A percentile compares a stretch with the other conserved stretches of the same genome.
Evolutionary conservation across 2,797 vertebrate genomes (phyloP).

Genomic region (Peromyscus eremicus): DNA sequence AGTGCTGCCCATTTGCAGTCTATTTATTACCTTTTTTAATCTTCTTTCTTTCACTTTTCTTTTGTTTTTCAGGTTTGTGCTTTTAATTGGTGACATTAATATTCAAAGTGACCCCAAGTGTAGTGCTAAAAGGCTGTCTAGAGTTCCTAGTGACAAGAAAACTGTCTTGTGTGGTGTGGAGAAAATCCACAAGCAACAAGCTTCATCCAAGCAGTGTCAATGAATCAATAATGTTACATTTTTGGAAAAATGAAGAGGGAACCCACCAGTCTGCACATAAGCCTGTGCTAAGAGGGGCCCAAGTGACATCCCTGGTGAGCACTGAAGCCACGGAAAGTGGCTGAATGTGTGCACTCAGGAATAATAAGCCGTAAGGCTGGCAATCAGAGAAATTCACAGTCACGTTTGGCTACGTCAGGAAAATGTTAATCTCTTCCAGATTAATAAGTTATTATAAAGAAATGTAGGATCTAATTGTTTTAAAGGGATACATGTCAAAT

Average conservation of each 20-base stretch:
- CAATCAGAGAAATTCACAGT: background rate
- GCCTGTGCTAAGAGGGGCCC: background rate
- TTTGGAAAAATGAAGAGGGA: conserved; percentile 1
- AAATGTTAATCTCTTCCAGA: background rate
- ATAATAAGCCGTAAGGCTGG: background rate
- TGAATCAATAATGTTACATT: background rate
- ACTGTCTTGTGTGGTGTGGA: background rate
- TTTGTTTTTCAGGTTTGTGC: background rate
- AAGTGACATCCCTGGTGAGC: background rate
- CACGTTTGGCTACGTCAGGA: background rate
- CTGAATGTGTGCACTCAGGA: background rate
- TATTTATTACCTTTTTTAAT: background rate
- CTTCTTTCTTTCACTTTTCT: background rate
- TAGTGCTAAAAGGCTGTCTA: background rate
- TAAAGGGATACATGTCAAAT: background rate
- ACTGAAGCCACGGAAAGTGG: background rate
- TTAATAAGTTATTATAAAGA: conserved; percentile 25
- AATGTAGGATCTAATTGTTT: background rate
- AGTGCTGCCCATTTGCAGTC: background rate
- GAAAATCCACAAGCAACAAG: background rate
- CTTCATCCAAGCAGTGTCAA: background rate
- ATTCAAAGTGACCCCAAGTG: background rate
- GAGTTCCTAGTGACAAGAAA: conserved; percentile 4
- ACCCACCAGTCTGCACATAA: background rate
- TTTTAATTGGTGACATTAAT: background rate